Evolutionary conservation across 2,113 vertebrate species (phyloP), one percentile per base, ranked within the genome.

Genomic region (Crotalus tigris): DNA sequence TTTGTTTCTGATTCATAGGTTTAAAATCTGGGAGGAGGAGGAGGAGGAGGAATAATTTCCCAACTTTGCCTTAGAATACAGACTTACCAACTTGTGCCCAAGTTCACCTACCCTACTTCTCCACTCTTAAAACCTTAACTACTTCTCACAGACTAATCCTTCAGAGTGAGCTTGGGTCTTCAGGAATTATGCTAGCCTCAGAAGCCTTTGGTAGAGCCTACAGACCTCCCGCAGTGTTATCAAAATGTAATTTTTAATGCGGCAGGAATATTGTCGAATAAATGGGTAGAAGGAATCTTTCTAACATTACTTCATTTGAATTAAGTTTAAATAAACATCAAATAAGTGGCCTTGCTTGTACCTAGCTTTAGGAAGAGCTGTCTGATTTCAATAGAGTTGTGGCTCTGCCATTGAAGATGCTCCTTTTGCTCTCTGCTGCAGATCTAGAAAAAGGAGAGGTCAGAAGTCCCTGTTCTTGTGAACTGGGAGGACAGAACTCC

Each of bases 331-430:
- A 81, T 39, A 9, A 39, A 39, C n/a, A 39, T 81, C 17, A 81
- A 19, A 75, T 5, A 75, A 81, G 6, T 81, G 69, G 33, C 69
- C 19, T 15, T 9, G 19, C 12, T 33, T 90, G 15, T 91, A 91
- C 93, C 90, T 7, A 93, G 90, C 4, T 12, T 54, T 55, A 93
- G 3, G 93, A 93, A 91, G 90, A 91, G n/a, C 29, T 24, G 54
- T 6, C 86, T 19, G 46, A 93, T 88, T 15, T 81, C 93, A 0
- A 23, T 2, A 23, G 39, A 23, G 54, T 93, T 85, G 53, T 26
- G n/a, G 17, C 24, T 26, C 29, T 26, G 61, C 9, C 17, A 44
- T 4, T 19, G 29, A 3, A 85, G 92, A 0, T 21, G 29, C 2
- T 9, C 11, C 23, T 33, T 59, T 23, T 26, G 29, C 19, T 46